Evolutionary conservation across 2,113 vertebrate genomes (phyloP).

Genomic region (Nothoprocta perdicaria): DNA sequence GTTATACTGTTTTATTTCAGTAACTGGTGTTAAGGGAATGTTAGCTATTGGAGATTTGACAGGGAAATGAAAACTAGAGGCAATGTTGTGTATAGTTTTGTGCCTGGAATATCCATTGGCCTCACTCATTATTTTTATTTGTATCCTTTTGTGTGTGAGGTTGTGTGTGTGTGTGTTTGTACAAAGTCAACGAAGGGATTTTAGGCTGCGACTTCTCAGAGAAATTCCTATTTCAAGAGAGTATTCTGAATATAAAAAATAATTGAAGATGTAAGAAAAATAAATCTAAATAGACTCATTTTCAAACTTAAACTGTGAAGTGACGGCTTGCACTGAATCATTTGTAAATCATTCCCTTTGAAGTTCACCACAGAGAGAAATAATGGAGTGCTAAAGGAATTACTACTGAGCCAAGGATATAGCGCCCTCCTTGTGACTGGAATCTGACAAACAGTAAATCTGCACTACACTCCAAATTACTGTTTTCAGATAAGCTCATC

Average conservation of each 20-base stretch:
- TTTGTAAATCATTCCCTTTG: not conserved
- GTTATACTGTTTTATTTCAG: not conserved
- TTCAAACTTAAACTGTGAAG: not conserved
- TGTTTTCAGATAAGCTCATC: slow-evolving; percentile 21
- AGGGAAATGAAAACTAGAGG: not conserved
- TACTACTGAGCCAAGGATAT: slow-evolving; percentile 15
- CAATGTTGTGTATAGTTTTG: not conserved
- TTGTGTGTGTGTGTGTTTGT: not conserved
- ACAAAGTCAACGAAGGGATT: not conserved
- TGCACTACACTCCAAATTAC: not conserved
- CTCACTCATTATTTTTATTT: not conserved
- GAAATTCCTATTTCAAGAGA: not conserved
- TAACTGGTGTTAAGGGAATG: not conserved
- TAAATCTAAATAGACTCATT: not conserved
- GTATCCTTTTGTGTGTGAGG: not conserved
- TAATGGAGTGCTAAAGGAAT: not conserved
- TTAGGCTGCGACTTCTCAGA: not conserved
- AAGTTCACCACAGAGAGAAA: not conserved
- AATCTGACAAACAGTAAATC: slow-evolving; percentile 19
- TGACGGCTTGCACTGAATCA: not conserved
- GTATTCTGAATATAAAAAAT: not conserved
- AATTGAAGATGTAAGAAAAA: slow-evolving; percentile 21
- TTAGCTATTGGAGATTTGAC: not conserved
- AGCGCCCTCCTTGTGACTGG: not conserved
- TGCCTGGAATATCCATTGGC: not conserved